phyloP scores from a whole-genome alignment of 2,888 invertebrate genomes.

The Barypeithes pellucidus region DNA sequence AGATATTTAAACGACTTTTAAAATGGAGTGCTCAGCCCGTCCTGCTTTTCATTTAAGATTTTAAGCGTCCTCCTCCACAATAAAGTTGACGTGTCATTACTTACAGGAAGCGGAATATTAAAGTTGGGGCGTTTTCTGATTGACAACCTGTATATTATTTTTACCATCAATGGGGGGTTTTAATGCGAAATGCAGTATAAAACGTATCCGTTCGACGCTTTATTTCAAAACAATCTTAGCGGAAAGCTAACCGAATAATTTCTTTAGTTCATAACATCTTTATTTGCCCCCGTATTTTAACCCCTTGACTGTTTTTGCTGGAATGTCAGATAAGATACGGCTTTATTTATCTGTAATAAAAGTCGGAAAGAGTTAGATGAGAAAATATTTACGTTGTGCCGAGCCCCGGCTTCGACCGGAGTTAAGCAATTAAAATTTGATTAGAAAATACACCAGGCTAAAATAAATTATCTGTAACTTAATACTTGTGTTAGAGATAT shows the following conservation, averaged over 20 bases:
- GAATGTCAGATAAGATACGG: slow-evolving; percentile 54
- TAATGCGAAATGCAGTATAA: too few relatives aligned
- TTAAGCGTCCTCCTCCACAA: too few relatives aligned
- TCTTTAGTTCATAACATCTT: neutral
- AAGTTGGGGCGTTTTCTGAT: too few relatives aligned
- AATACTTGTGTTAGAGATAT: neutral
- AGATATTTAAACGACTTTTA: too few relatives aligned
- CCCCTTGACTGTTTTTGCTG: slow-evolving; percentile 27
- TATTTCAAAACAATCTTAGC: too few relatives aligned
- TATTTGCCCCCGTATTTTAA: slow-evolving; percentile 13
- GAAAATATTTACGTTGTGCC: slow-evolving; percentile 48
- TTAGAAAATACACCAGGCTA: slow-evolving; percentile 35
- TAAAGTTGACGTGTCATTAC: too few relatives aligned
- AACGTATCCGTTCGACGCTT: too few relatives aligned
- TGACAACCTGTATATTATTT: too few relatives aligned
- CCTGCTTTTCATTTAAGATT: too few relatives aligned
- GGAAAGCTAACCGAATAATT: neutral
- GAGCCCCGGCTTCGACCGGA: slow-evolving; percentile 26
- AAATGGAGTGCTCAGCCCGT: too few relatives aligned
- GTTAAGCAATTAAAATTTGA: slow-evolving; percentile 44
- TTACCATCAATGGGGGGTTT: too few relatives aligned
- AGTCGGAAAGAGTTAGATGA: slow-evolving; percentile 44
- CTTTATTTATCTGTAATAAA: slow-evolving; percentile 53
- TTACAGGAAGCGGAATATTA: too few relatives aligned
- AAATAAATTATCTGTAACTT: slow-evolving; percentile 22